Evolutionary conservation across 2,113 vertebrate species (phyloP).

Genomic region (Brachyistius frenatus): DNA sequence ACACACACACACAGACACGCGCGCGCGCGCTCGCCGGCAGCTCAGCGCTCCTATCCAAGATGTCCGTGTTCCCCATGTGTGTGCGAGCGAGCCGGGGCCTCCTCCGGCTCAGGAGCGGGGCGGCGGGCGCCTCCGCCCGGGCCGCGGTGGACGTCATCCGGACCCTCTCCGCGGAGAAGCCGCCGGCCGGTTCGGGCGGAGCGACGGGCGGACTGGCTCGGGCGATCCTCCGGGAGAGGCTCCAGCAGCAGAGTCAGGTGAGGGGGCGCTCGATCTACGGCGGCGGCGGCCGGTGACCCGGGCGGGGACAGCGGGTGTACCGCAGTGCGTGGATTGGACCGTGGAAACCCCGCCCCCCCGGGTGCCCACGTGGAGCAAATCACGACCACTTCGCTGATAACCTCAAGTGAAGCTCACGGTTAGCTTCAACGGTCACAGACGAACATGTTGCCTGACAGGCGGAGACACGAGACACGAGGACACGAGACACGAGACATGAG

Average conservation of each 20-base stretch:
- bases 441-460: background rate
- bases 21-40: conserved; percentile 48
- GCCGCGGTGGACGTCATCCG: conserved; percentile 44
- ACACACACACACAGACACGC: background rate
- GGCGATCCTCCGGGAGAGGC: conserved; percentile 83
- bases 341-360: background rate
- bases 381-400: background rate
- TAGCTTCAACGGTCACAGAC: background rate
- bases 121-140: background rate
- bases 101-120: conserved; percentile 61
- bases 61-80: conserved; percentile 86
- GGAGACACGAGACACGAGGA: rapidly evolving
- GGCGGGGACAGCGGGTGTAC: background rate
- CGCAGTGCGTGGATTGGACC: rapidly evolving
- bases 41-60: conserved; percentile 74
- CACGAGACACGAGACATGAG: background rate
- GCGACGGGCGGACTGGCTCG: conserved; percentile 80
- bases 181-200: conserved; percentile 20
- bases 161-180: conserved; percentile 63
- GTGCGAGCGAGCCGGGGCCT: conserved; percentile 80
- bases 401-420: background rate
- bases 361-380: background rate
- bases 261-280: conserved; percentile 34
- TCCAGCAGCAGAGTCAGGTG: conserved; percentile 82
- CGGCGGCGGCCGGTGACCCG: background rate